A percentile compares a stretch with the other conserved stretches of the same genome.
Conservation (phyloP, 2,113 vertebrate species). For the Thinocorus orbignyianus region DNA sequence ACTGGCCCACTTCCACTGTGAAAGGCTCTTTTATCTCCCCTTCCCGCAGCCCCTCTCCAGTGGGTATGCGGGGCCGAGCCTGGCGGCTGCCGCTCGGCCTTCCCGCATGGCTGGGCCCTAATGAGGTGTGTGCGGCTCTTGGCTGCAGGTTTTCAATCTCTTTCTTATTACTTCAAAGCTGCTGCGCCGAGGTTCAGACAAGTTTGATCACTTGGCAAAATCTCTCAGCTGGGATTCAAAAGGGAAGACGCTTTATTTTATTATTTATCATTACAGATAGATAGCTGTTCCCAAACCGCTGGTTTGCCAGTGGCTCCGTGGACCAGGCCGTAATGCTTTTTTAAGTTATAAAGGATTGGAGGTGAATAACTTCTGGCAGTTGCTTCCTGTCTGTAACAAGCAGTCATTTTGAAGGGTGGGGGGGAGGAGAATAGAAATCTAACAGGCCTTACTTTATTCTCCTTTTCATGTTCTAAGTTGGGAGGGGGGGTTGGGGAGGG, state of each 20-base stretch:
- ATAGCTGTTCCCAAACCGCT: neutral
- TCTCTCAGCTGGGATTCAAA: conserved; percentile 31
- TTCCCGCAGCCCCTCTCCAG: conserved; percentile 59
- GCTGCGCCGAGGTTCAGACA: conserved; percentile 1
- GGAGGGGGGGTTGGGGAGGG: no score
- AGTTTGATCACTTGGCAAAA: conserved; percentile 36
- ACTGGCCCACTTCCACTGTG: conserved; percentile 67
- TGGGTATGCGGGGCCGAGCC: conserved; percentile 29
- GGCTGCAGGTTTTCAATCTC: conserved; percentile 57
- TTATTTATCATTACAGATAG: conserved; percentile 9
- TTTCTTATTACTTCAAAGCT: conserved; percentile 64
- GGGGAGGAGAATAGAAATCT: neutral
- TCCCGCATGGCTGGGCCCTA: conserved; percentile 65
- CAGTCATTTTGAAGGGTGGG: neutral
- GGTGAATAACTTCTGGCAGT: conserved; percentile 42
- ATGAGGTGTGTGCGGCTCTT: conserved; percentile 66
- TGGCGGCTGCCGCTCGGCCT: conserved; percentile 49
- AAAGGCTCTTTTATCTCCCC: conserved; percentile 78
- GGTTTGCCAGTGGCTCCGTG: neutral
- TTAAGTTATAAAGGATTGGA: conserved; percentile 37
- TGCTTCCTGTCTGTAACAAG: conserved; percentile 36
- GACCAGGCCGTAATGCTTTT: neutral
- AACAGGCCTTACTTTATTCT: neutral
- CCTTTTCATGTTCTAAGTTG: neutral
- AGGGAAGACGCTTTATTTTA: conserved; percentile 11